A percentile compares a stretch with the other conserved stretches of the same genome.
Conservation (phyloP, 2,113 vertebrate genomes). For the Passer montanus region DNA sequence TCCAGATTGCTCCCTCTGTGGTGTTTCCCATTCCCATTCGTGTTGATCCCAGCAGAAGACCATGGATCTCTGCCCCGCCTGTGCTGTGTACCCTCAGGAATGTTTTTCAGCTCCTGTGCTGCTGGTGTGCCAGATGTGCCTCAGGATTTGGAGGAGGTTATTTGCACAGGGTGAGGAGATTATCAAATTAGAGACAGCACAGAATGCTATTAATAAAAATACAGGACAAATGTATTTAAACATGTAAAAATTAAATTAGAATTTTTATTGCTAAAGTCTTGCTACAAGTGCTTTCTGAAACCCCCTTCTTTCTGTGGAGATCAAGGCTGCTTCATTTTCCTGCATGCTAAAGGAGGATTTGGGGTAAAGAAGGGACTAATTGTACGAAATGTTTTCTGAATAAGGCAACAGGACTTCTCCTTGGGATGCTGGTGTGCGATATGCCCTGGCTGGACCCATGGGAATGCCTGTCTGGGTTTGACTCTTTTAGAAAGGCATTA, state of each 20-base stretch:
- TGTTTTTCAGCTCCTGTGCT: not conserved
- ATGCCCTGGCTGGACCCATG: not conserved
- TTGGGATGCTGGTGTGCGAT: not conserved
- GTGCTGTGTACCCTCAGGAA: not conserved
- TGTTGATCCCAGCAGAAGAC: accelerated
- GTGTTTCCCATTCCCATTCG: not conserved
- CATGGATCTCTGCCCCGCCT: accelerated
- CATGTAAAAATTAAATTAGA: conserved; percentile 43
- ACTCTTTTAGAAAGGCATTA: not conserved
- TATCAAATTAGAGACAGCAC: not conserved
- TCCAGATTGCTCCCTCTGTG: not conserved
- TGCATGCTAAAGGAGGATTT: not conserved
- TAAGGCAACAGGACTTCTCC: not conserved
- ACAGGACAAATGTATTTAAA: conserved; percentile 36
- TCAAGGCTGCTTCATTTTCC: not conserved
- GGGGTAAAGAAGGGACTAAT: not conserved
- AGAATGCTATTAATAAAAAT: conserved; percentile 30
- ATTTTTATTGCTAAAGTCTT: conserved; percentile 20
- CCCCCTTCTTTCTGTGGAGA: conserved; percentile 2
- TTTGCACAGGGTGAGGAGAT: not conserved
- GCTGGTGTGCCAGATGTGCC: not conserved
- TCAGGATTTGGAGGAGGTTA: not conserved
- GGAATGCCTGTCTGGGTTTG: not conserved
- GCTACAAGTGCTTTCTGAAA: conserved; percentile 7
- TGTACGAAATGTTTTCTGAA: not conserved